phyloP scores from a whole-genome alignment of 2,113 vertebrate genomes.

The Osmerus mordax region DNA sequence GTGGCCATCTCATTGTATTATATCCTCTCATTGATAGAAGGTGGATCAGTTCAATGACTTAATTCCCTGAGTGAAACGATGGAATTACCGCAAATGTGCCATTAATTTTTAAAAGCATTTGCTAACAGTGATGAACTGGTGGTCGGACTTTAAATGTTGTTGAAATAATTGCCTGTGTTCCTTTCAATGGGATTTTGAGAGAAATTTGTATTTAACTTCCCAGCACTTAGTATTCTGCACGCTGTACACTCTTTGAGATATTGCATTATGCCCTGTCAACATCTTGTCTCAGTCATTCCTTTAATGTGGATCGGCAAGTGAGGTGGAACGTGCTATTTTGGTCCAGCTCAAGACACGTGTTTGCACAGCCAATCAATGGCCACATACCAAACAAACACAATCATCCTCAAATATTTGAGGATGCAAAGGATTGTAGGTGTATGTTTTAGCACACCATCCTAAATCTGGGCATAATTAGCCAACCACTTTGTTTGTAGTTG shows the following conservation, averaged over 20 bases:
- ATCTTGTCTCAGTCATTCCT: constrained; percentile 24
- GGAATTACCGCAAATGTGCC: too few species aligned
- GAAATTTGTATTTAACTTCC: not conserved
- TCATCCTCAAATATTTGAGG: constrained; percentile 67
- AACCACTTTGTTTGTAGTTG: constrained; percentile 57
- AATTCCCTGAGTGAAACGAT: too few species aligned
- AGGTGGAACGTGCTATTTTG: constrained; percentile 53
- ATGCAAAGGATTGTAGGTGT: constrained; percentile 52
- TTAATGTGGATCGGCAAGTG: constrained; percentile 43
- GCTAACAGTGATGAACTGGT: too few species aligned
- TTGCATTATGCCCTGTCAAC: constrained; percentile 35
- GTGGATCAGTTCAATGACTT: too few species aligned
- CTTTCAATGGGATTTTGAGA: too few species aligned
- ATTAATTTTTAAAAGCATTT: too few species aligned
- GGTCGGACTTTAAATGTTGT: too few species aligned
- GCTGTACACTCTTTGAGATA: constrained; percentile 17
- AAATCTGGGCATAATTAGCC: constrained; percentile 65
- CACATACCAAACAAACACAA: constrained; percentile 65
- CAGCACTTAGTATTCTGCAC: not conserved
- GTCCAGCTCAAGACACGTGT: constrained; percentile 52
- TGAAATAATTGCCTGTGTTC: too few species aligned
- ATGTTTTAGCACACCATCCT: constrained; percentile 50
- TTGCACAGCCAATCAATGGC: constrained; percentile 64
- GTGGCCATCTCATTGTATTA: too few species aligned
- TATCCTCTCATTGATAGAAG: too few species aligned